Percentiles rank a stretch among this genome's conserved stretches.
These are phyloP conservation scores for Crotalus viridis DNA, from an alignment of 2,113 vertebrate species.

Conservation along the genomic window DNA sequence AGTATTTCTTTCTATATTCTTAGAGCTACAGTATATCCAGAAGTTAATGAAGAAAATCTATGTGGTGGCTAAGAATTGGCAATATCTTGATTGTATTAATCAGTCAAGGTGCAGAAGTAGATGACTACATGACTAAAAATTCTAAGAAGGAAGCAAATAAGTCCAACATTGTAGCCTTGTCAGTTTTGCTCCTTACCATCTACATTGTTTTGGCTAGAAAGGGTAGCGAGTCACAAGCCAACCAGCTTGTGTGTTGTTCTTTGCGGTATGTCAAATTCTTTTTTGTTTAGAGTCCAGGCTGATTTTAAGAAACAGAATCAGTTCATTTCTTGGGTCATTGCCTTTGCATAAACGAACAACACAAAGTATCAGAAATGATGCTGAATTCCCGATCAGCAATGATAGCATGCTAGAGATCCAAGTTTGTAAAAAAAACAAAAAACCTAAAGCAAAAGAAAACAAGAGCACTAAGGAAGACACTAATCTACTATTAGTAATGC, in stretches of 20 bases:
- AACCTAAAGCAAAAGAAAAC: neutral
- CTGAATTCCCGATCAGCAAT: neutral
- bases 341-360: neutral
- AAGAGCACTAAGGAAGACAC: neutral
- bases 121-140: neutral
- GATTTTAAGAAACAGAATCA: neutral
- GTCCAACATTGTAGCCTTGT: neutral
- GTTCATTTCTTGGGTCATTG: neutral
- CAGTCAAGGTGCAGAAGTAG: neutral
- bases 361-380: neutral
- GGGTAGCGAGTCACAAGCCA: neutral
- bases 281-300: neutral
- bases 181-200: neutral
- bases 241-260: neutral
- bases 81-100: neutral
- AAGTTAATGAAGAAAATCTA: neutral
- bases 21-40: neutral
- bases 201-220: neutral
- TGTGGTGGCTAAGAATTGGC: neutral
- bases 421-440: neutral
- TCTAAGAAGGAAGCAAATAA: neutral
- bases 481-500: neutral
- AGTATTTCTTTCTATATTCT: neutral
- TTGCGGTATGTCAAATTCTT: neutral
- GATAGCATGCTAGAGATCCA: neutral